phyloP scores from a whole-genome alignment of 1,140 invertebrate genomes.

The Lineus longissimus region DNA sequence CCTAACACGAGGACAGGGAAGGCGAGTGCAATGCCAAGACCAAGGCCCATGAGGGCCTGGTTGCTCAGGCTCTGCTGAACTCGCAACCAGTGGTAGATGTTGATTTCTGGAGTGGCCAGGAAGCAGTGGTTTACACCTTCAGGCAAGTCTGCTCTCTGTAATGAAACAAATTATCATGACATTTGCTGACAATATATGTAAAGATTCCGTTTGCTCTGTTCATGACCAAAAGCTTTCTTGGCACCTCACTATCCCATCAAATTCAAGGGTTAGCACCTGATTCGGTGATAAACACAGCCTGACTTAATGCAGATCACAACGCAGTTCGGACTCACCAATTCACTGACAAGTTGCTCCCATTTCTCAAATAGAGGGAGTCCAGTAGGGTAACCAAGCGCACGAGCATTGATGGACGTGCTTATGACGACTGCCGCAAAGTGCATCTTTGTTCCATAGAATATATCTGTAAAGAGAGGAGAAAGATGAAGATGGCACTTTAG shows the following conservation, averaged over 20 bases:
- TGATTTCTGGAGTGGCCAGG: not conserved
- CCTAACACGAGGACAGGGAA: conserved; percentile 33
- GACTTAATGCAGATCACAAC: too few species aligned
- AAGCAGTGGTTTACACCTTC: not conserved
- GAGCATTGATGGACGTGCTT: not conserved
- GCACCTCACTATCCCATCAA: too few species aligned
- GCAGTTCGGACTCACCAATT: not conserved
- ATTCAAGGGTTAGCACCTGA: too few species aligned
- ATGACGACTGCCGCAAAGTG: not conserved
- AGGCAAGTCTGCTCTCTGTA: not conserved
- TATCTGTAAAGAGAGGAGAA: not conserved
- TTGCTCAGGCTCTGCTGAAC: conserved; percentile 1
- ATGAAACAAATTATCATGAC: not conserved
- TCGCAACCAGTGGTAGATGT: not conserved
- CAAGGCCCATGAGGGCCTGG: conserved; percentile 11
- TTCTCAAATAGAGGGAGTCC: not conserved
- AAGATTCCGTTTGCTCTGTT: conserved; percentile 12
- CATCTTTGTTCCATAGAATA: not conserved
- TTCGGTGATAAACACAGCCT: too few species aligned
- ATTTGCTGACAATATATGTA: not conserved
- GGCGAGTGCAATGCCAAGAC: conserved; percentile 20
- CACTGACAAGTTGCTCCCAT: not conserved
- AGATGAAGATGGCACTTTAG: not conserved
- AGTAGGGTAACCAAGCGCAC: not conserved
- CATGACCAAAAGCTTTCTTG: too few species aligned